Evolutionary conservation across 2,888 invertebrate genomes (phyloP).

Genomic region (Campopleginae sp.): DNA sequence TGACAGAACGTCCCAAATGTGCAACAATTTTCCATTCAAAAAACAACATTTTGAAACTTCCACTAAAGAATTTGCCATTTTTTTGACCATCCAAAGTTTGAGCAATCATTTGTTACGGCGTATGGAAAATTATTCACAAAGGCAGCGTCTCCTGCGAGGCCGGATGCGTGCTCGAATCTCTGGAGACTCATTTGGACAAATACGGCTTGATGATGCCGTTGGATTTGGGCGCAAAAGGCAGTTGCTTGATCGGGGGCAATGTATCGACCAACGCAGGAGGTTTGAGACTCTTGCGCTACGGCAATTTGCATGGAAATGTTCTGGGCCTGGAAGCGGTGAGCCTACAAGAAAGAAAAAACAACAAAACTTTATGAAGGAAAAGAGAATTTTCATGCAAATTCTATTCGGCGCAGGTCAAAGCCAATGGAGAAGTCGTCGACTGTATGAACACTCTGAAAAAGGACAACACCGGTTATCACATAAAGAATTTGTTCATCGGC

Average conservation of each 20-base stretch:
- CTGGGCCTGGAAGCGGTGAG: conserved; percentile 96
- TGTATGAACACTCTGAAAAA: conserved; percentile 95
- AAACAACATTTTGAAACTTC: neutral
- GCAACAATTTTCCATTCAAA: neutral
- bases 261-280: conserved; percentile 99
- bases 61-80: neutral
- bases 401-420: conserved; percentile 87
- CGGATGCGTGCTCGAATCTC: conserved; percentile 95
- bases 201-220: conserved; percentile 95
- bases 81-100: neutral
- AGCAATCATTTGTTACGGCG: neutral
- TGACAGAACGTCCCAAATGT: neutral
- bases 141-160: conserved; percentile 94
- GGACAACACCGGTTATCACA: conserved; percentile 98
- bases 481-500: conserved; percentile 98
- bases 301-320: conserved; percentile 96
- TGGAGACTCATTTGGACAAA: conserved; percentile 91
- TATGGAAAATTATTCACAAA: conserved; percentile 75
- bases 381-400: neutral
- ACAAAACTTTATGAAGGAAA: neutral
- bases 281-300: conserved; percentile 96
- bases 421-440: conserved; percentile 94
- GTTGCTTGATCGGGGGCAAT: conserved; percentile 98
- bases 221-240: conserved; percentile 98
- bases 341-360: conserved; percentile 59